These are phyloP conservation scores for Siniperca scherzeri DNA, from an alignment of 2,797 vertebrate genomes.

Conservation along the genomic window DNA sequence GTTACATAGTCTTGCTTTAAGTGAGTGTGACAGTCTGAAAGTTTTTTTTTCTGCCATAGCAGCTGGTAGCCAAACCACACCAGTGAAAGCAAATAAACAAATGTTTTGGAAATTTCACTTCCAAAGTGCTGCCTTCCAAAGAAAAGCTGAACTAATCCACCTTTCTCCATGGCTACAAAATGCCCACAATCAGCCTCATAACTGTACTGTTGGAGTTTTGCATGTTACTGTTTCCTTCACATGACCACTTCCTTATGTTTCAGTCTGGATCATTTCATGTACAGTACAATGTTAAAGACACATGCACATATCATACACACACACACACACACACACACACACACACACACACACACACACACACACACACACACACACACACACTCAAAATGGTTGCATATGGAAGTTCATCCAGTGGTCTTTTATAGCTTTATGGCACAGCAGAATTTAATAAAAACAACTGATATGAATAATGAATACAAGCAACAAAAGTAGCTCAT, in stretches of 20 bases:
- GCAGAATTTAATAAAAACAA: constrained; percentile 35
- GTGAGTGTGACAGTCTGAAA: not conserved
- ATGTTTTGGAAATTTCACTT: constrained; percentile 1
- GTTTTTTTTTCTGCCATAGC: not conserved
- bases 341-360: not conserved
- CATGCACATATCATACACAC: not conserved
- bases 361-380: not conserved
- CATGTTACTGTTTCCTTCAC: not conserved
- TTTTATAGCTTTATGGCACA: not conserved
- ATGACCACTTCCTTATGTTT: constrained; percentile 42
- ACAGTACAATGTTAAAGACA: constrained; percentile 8
- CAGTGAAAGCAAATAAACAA: constrained; percentile 23
- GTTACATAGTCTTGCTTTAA: not conserved
- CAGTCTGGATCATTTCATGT: constrained; percentile 42
- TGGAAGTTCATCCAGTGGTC: not conserved
- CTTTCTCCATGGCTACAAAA: not conserved
- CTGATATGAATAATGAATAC: not conserved
- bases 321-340: not conserved
- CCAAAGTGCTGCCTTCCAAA: not conserved
- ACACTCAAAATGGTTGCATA: constrained; percentile 17
- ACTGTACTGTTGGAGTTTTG: not conserved
- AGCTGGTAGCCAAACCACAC: constrained; percentile 15
- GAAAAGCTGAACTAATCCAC: constrained; percentile 4
- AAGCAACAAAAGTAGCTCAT: not conserved
- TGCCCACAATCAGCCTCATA: not conserved